These are phyloP conservation scores for Eulemur coronatus DNA, from an alignment of 2,797 vertebrate species.

Conservation along the genomic window DNA sequence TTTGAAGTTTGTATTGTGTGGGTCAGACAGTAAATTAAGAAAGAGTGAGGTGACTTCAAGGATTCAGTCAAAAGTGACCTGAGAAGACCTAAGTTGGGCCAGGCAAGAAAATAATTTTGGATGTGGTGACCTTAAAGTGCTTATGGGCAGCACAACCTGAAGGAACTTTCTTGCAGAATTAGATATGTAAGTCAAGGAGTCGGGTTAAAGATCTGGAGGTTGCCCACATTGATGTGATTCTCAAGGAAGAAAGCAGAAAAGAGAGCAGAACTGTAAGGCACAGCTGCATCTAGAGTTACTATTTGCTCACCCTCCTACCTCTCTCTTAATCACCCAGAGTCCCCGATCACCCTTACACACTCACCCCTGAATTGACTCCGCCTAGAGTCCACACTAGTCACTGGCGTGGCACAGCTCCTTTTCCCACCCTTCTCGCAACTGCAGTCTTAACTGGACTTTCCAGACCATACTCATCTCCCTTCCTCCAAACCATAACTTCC, in stretches of 20 bases:
- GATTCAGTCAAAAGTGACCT: not conserved
- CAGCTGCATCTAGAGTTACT: not conserved
- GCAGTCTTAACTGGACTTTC: not conserved
- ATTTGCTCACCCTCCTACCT: not conserved
- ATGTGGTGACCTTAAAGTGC: not conserved
- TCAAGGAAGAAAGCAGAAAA: not conserved
- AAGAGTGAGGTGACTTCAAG: not conserved
- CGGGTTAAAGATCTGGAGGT: not conserved
- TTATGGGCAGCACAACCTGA: not conserved
- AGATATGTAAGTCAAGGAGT: not conserved
- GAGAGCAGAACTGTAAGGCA: not conserved
- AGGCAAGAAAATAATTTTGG: not conserved
- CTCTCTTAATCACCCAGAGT: not conserved
- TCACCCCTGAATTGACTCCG: not conserved
- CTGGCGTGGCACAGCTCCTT: not conserved
- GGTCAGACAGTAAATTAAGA: not conserved
- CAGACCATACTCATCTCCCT: not conserved
- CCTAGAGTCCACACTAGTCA: not conserved
- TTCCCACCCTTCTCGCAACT: not conserved
- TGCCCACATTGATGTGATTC: not conserved
- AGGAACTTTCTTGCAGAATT: slow-evolving; percentile 1
- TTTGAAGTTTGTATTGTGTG: not conserved
- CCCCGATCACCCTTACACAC: not conserved
- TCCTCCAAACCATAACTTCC: not conserved
- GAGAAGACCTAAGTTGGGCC: not conserved